phyloP scores from a whole-genome alignment of 2,797 vertebrate genomes.

The Neosilurus hyrtlii region DNA sequence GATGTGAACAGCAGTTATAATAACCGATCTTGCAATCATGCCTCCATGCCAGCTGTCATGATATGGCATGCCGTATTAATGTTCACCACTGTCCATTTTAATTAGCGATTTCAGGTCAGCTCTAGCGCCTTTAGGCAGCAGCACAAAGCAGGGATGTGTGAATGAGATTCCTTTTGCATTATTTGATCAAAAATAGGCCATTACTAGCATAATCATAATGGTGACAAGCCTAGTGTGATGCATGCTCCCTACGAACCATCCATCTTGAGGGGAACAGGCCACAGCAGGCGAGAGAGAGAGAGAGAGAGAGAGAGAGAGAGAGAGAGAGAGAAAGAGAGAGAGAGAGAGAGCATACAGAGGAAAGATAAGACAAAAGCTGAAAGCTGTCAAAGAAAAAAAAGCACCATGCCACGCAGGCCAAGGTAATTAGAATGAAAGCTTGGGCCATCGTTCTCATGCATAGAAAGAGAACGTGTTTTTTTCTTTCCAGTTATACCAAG shows the following conservation, averaged over 20 bases:
- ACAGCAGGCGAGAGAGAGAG: slow-evolving; percentile 43
- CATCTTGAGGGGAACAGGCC: slow-evolving; percentile 52
- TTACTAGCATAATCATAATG: slow-evolving; percentile 60
- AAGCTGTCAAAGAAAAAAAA: slow-evolving; percentile 51
- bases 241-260: slow-evolving; percentile 54
- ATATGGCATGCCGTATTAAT: slow-evolving; percentile 64
- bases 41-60: slow-evolving; percentile 64
- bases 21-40: slow-evolving; percentile 41
- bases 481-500: slow-evolving; percentile 41
- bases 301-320: slow-evolving; percentile 34
- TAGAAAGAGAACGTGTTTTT: slow-evolving; percentile 15
- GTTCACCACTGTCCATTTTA: slow-evolving; percentile 67
- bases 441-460: slow-evolving; percentile 56
- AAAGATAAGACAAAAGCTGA: slow-evolving; percentile 52
- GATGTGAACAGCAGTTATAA: slow-evolving; percentile 37
- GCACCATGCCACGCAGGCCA: slow-evolving; percentile 49
- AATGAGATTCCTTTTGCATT: slow-evolving; percentile 63
- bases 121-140: slow-evolving; percentile 55
- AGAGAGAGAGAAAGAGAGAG: slow-evolving; percentile 35
- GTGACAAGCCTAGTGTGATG: slow-evolving; percentile 55
- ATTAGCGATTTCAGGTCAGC: slow-evolving; percentile 68
- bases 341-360: slow-evolving; percentile 47
- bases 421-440: slow-evolving; percentile 59
- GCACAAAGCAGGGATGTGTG: slow-evolving; percentile 57
- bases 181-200: slow-evolving; percentile 67